phyloP scores from a whole-genome alignment of 2,888 invertebrate species.

The Bellardia bayeri region DNA sequence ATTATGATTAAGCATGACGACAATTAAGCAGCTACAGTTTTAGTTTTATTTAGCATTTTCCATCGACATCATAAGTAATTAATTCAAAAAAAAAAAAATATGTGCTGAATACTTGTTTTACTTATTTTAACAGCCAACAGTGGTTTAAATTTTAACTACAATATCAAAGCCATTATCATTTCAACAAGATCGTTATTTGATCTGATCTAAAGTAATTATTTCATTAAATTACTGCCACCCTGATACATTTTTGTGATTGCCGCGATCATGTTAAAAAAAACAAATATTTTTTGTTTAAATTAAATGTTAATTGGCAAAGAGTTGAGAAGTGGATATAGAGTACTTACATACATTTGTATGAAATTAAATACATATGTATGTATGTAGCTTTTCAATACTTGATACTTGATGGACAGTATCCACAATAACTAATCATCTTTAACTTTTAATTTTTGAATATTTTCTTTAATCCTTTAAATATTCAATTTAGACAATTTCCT shows the following conservation, averaged over 20 bases:
- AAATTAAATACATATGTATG: too few relatives aligned
- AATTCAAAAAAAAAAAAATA: neutral
- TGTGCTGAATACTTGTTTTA: neutral
- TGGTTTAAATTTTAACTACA: neutral
- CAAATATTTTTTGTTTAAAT: neutral
- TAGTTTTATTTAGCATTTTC: too few relatives aligned
- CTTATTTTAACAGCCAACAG: neutral
- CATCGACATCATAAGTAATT: neutral
- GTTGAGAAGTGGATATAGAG: neutral
- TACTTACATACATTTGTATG: too few relatives aligned
- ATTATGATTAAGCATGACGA: too few relatives aligned
- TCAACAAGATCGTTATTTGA: slow-evolving; percentile 13
- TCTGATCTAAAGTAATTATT: slow-evolving; percentile 18
- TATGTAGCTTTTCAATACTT: too few relatives aligned
- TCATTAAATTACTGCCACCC: slow-evolving; percentile 28
- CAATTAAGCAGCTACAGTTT: too few relatives aligned
- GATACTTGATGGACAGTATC: too few relatives aligned
- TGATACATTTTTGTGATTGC: slow-evolving; percentile 15
- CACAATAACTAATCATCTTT: too few relatives aligned
- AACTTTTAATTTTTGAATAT: too few relatives aligned
- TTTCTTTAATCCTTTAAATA: too few relatives aligned
- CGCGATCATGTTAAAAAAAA: neutral
- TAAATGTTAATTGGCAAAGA: neutral
- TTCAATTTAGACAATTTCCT: too few relatives aligned
- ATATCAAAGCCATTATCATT: slow-evolving; percentile 2